Conservation (phyloP, 2,797 vertebrate species). For the Sardinella longiceps region DNA sequence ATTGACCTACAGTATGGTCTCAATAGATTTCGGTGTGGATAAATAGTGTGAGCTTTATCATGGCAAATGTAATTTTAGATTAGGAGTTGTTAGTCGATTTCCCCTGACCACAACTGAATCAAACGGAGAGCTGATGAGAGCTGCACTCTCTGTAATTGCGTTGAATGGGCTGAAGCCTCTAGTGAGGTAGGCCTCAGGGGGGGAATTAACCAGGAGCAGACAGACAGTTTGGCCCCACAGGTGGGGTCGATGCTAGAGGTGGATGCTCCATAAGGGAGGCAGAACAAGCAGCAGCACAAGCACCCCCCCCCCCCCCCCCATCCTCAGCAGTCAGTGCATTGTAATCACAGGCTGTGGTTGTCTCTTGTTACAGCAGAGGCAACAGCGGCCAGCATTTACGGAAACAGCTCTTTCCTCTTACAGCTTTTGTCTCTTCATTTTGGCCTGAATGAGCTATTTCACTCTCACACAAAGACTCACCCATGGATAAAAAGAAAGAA, state of each 20-base stretch:
- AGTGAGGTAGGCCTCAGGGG: background rate
- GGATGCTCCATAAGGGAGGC: background rate
- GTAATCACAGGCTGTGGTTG: background rate
- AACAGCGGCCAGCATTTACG: background rate
- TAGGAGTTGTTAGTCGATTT: background rate
- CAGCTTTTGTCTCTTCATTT: background rate
- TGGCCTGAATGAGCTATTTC: background rate
- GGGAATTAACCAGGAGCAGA: background rate
- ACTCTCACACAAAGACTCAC: background rate
- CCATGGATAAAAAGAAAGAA: background rate
- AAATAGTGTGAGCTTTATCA: background rate
- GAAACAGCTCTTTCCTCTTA: background rate
- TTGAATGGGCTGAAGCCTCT: background rate
- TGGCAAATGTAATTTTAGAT: background rate
- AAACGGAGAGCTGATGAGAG: background rate
- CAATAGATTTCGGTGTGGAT: background rate
- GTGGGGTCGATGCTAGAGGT: background rate
- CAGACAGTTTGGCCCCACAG: slow-evolving; percentile 14
- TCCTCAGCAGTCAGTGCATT: background rate
- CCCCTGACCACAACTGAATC: background rate
- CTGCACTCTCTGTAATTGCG: slow-evolving; percentile 5
- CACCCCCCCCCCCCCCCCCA: background rate
- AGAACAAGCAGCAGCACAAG: background rate
- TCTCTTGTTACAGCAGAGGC: background rate
- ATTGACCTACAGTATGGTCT: background rate